phyloP scores from a whole-genome alignment of 23 tunicate species.

The Clavelina lepadiformis region DNA sequence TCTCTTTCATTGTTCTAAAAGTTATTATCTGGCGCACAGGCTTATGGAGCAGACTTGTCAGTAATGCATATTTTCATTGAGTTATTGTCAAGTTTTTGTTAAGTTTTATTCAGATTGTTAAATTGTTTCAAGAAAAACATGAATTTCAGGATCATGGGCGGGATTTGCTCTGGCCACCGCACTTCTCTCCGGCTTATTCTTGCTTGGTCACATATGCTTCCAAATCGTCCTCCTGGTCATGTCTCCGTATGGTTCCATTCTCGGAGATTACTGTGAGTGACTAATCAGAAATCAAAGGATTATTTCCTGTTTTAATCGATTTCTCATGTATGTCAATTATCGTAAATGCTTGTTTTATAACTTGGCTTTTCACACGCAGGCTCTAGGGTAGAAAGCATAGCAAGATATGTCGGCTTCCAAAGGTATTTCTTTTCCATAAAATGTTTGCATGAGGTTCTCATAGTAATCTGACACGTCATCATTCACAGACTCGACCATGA shows the following conservation, averaged over 20 bases:
- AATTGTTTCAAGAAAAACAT: not conserved
- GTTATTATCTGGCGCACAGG: too few species aligned
- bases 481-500: constrained; percentile 39
- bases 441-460: not conserved
- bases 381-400: constrained; percentile 45
- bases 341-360: not conserved
- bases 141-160: constrained; percentile 47
- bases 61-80: not conserved
- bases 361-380: constrained; percentile 20
- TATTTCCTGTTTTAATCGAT: not conserved
- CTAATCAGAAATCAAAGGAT: not conserved
- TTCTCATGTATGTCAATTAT: constrained; percentile 4
- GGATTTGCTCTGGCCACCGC: constrained; percentile 17
- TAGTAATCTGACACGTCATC: not conserved
- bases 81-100: not conserved
- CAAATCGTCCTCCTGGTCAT: constrained; percentile 57
- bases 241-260: constrained; percentile 69
- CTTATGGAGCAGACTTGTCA: too few species aligned
- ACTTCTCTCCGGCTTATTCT: constrained; percentile 39
- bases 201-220: constrained; percentile 64
- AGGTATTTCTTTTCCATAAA: constrained; percentile 21
- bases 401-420: constrained; percentile 62
- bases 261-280: constrained; percentile 75
- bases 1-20: too few species aligned
- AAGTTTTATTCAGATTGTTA: not conserved